These are phyloP conservation scores for Bubalus kerabau DNA, from an alignment of 2,113 vertebrate species.

Conservation along the genomic window DNA sequence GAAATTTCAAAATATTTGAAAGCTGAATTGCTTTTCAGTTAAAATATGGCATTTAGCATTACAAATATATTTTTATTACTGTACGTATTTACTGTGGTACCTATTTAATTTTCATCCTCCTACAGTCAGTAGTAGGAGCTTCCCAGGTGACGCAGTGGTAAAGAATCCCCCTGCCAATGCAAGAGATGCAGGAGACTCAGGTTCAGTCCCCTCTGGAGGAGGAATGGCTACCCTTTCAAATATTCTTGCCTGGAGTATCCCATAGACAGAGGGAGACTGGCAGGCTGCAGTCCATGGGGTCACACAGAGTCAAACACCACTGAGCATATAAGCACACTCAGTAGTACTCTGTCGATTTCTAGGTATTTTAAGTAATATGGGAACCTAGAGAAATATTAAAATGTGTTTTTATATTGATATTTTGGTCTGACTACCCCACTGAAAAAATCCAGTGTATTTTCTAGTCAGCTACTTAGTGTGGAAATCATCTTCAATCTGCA, in stretches of 20 bases:
- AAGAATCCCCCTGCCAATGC: neutral
- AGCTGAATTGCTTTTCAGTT: neutral
- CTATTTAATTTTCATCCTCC: neutral
- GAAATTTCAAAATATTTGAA: neutral
- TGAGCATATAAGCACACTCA: neutral
- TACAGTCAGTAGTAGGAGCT: neutral
- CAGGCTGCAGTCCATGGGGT: neutral
- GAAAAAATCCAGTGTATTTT: neutral
- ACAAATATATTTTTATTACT: neutral
- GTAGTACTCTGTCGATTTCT: neutral
- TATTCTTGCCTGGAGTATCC: neutral
- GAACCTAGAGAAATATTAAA: neutral
- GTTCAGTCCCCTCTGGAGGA: neutral
- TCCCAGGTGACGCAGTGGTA: neutral
- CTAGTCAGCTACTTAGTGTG: neutral
- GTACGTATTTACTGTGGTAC: neutral
- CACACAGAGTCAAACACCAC: neutral
- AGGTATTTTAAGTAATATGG: neutral
- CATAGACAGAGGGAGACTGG: neutral
- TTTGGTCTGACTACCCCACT: neutral
- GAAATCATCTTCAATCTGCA: neutral
- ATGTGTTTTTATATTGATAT: neutral
- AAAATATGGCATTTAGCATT: neutral
- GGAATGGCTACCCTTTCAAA: neutral
- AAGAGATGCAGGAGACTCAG: neutral